A percentile compares a stretch with the other conserved stretches of the same genome.
These are phyloP conservation scores for Campaea margaritaria DNA, from an alignment of 2,888 invertebrate genomes.

Conservation along the genomic window DNA sequence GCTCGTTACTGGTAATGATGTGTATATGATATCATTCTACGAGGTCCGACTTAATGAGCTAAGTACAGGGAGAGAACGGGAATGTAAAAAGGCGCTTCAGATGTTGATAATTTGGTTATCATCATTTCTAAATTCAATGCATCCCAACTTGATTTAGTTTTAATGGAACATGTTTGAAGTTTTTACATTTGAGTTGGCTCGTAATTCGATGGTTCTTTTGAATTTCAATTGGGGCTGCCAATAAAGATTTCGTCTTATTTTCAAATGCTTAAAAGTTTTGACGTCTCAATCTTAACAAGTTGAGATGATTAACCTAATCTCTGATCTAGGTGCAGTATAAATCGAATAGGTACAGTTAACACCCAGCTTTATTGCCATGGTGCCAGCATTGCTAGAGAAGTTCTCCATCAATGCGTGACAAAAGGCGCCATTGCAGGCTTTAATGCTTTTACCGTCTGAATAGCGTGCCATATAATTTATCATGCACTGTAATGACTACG, in stretches of 20 bases:
- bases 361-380: slow-evolving; percentile 35
- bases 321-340: slow-evolving; percentile 28
- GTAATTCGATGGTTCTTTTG: too few species aligned
- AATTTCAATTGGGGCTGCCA: too few species aligned
- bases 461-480: slow-evolving; percentile 43
- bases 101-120: slow-evolving; percentile 11
- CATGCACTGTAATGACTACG: slow-evolving; percentile 39
- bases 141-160: background rate
- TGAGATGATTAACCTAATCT: slow-evolving; percentile 23
- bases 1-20: slow-evolving; percentile 59
- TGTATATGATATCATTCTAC: slow-evolving; percentile 59
- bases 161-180: background rate
- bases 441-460: slow-evolving; percentile 41
- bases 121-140: slow-evolving; percentile 1
- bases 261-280: background rate
- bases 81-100: slow-evolving; percentile 19
- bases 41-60: slow-evolving; percentile 49
- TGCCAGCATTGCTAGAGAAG: slow-evolving; percentile 23
- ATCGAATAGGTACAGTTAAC: slow-evolving; percentile 44
- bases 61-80: slow-evolving; percentile 35
- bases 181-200: too few species aligned
- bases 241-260: too few species aligned
- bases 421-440: slow-evolving; percentile 50
- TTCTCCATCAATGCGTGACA: slow-evolving; percentile 47
- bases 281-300: slow-evolving; percentile 4